Conservation (phyloP, 1,140 invertebrate genomes). For the Ridgeia piscesae region DNA sequence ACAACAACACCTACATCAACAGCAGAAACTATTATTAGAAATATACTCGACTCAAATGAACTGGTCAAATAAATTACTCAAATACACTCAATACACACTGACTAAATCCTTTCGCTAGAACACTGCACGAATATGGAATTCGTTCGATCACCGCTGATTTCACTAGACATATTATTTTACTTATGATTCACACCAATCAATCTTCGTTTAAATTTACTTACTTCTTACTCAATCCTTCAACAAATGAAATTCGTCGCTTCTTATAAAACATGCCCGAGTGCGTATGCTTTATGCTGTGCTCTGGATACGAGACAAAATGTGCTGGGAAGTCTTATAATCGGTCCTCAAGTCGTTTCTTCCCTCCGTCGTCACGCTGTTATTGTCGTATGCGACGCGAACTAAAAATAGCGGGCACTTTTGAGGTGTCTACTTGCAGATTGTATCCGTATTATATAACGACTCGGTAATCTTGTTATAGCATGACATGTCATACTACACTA, state of each 20-base stretch:
- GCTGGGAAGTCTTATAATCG: background rate
- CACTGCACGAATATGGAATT: background rate
- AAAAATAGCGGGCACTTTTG: background rate
- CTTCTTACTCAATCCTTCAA: too few species aligned
- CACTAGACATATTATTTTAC: background rate
- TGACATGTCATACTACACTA: too few species aligned
- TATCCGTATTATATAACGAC: background rate
- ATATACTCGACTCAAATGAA: background rate
- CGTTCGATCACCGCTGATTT: background rate
- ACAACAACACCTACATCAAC: background rate
- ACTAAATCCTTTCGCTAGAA: background rate
- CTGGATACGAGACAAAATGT: background rate
- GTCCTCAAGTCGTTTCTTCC: background rate
- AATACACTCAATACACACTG: background rate
- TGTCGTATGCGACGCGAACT: background rate
- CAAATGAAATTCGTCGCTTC: too few species aligned
- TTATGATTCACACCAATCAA: background rate
- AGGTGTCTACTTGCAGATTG: background rate
- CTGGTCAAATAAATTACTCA: background rate
- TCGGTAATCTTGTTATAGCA: too few species aligned
- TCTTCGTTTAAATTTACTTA: background rate
- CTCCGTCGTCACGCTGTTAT: background rate
- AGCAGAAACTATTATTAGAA: background rate
- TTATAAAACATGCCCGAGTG: background rate
- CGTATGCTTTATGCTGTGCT: background rate